Percentiles rank a stretch among this genome's conserved stretches.
Conservation (phyloP, 2,888 invertebrate species). For the Callimorpha dominula region DNA sequence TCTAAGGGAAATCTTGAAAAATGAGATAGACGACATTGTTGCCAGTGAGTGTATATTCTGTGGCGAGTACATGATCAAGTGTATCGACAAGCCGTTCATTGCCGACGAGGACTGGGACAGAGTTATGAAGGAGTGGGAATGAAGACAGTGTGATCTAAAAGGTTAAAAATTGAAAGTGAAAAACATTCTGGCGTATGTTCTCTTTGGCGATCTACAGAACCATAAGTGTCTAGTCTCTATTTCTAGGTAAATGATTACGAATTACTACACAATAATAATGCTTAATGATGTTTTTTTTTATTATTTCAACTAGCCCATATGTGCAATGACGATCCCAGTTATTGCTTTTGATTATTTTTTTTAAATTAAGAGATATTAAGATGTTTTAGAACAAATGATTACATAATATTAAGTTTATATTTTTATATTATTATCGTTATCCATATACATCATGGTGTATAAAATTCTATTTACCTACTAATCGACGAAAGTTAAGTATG, state of each 20-base stretch:
- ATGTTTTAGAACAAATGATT: too few species aligned
- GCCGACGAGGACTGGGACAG: slow-evolving; percentile 93
- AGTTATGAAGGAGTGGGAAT: slow-evolving; percentile 95
- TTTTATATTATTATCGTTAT: background rate
- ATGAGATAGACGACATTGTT: slow-evolving; percentile 95
- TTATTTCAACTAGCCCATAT: background rate
- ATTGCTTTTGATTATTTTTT: background rate
- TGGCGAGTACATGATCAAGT: slow-evolving; percentile 96
- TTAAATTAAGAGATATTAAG: too few species aligned
- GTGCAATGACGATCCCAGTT: background rate
- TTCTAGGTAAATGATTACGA: background rate
- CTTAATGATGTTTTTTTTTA: background rate
- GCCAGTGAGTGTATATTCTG: slow-evolving; percentile 97
- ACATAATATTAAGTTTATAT: background rate
- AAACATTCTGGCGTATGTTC: background rate
- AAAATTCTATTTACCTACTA: background rate
- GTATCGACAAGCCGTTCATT: slow-evolving; percentile 96
- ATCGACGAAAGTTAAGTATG: background rate
- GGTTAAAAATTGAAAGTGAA: background rate
- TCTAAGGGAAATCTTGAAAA: slow-evolving; percentile 89
- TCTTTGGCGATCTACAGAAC: background rate
- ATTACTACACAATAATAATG: background rate
- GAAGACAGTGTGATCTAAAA: slow-evolving; percentile 14
- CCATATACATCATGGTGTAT: too few species aligned
- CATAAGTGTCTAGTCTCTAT: background rate